These are phyloP conservation scores for Onchidella celtica DNA, from an alignment of 2,888 invertebrate species.

Conservation along the genomic window DNA sequence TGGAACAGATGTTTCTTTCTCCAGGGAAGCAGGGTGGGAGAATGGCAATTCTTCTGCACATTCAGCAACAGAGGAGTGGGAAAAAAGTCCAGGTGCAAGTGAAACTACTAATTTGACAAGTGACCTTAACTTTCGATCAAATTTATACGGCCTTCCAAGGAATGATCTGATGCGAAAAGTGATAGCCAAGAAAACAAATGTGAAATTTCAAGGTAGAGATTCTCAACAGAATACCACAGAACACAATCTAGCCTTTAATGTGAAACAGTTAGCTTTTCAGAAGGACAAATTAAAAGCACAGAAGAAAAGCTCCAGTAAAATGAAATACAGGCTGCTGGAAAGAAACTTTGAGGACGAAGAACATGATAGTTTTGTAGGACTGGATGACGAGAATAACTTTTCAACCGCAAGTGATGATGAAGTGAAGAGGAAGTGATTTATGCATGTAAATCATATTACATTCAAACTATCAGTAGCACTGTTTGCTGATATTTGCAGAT, in stretches of 20 bases:
- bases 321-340: constrained; percentile 24
- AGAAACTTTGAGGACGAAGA: constrained; percentile 7
- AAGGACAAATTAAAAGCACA: constrained; percentile 5
- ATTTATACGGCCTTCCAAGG: constrained; percentile 60
- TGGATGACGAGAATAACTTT: no score
- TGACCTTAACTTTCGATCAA: constrained; percentile 50
- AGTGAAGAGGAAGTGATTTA: no score
- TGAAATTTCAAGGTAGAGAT: not conserved
- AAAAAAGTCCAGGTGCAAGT: no score
- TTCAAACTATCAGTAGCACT: no score
- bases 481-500: no score
- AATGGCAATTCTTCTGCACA: not conserved
- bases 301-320: not conserved
- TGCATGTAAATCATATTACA: no score
- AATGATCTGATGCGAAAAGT: constrained; percentile 56
- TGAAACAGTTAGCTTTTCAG: constrained; percentile 4
- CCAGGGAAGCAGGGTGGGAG: not conserved
- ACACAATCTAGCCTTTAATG: not conserved
- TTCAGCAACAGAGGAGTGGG: not conserved
- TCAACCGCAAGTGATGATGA: no score
- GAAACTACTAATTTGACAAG: not conserved
- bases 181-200: constrained; percentile 44
- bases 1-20: not conserved
- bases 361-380: no score
- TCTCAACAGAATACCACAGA: not conserved